Evolutionary conservation across 2,888 invertebrate species (phyloP), one percentile per base, ranked within the genome.

Genomic region (Agrilus cyanescens): DNA sequence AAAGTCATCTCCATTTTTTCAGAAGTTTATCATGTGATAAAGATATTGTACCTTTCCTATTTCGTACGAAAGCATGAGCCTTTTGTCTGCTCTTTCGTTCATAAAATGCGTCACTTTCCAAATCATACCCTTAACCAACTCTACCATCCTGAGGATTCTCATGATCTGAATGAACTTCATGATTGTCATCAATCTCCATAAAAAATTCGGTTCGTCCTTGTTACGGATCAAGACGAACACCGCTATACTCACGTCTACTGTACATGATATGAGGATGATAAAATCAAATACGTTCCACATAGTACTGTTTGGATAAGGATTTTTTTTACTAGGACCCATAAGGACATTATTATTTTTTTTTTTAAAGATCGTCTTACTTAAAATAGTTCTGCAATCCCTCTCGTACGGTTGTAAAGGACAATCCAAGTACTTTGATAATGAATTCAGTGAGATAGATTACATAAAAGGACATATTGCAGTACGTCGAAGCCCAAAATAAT

Each of bases 31-130:
- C 32, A 40, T 15, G 25, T 32, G 13, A 13, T 8, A 15, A 40
- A 33, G 8, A n/a, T 5, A 38, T 14, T 10, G 36, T 47, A 71
- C 72, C 65, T 75, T 73, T 1, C 75, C 77, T n/a, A 78, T 72
- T 48, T 78, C 78, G 52, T 76, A 79, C 2, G 76, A 77, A 46
- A 72, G 71, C 3, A 75, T 75, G 5, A 78, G 56, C 45, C 73
- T 72, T 33, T 69, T 66, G 46, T 75, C 75, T 12, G 25, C 8
- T 4, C 25, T 3, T 10, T 25, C 25, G 25, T 4, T 25, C 25
- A 25, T 25, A 2, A 25, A 25, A 25, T 25, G 25, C 2, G 25
- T 10, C 10, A 25, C 10, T 10, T 10, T 25, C 25, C 25, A 25
- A 25, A 25, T 34, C 60, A 0, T 68, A 60, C 2, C 66, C 64